Base-by-base conservation (phyloP, 2,797 vertebrate species). In the Siniperca undulata region DNA sequence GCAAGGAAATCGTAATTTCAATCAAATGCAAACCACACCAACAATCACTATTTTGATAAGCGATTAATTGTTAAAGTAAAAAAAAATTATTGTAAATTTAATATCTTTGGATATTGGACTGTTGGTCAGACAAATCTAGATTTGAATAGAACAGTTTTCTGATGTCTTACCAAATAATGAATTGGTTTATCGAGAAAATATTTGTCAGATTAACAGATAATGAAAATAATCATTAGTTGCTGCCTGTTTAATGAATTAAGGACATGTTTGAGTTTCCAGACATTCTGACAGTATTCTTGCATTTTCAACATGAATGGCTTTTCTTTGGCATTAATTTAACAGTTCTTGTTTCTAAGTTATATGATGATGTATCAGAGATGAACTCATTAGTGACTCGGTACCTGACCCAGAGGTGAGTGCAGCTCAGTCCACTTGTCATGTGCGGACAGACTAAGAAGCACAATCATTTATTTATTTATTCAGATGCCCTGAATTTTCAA, bases 401-500 rank as follows among this genome's bases (percentile, higher is more conserved):
- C 24, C 24, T 4, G 2, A 53, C 66, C 19, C 11, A n/a, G 38
- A 5, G 0, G 34, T 19, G 24, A 61, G n/a, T 55, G 65, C 74
- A 67, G 48, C n/a, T 71, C 36, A 40, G 52, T 61, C 55, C n/a
- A 44, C 24, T 75, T 7, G 11, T 60, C 19, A 24, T 1, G 2
- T 66, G 34, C 38, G n/a, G 36, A 74, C 67, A 36, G 52, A 83
- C 30, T 38, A n/a, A 52, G 36, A 58, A 17, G 27, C 30, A 24
- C 9, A 22, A 44, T 67, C 4, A 78, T 64, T 64, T 66, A 56
- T 77, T 36, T 10, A 86, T 86, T 80, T 74, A 62, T 86, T 78
- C 65, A 83, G 61, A 84, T 84, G 62, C 36, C 69, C 65, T 70
- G 30, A 36, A 55, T 80, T 83, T 83, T 66, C 14, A 67, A 44